Evolutionary conservation across 2,888 invertebrate genomes (phyloP), one percentile per base, ranked within the genome.

Genomic region (Ichneumon xanthorius): DNA sequence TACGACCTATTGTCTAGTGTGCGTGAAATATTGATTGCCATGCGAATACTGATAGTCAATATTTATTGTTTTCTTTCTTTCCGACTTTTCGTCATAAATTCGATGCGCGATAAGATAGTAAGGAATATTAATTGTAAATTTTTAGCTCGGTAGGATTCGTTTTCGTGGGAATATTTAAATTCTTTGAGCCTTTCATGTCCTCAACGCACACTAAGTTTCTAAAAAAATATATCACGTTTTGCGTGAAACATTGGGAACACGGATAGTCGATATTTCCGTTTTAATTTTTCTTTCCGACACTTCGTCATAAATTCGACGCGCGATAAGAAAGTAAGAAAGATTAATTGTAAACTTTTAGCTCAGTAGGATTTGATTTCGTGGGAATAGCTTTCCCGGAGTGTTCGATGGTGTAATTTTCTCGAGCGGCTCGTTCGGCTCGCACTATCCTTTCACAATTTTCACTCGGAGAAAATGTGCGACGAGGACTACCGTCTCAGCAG

Each of bases 401-500:
- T 63, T 65, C 33, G 82, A 55, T 58, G 65, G 33, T 40, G 65
- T 58, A 78, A 78, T 82, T 82, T 82, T 78, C 82, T 82, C 82
- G 33, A 71, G 78, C 82, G 72, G 48, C 78, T 71, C 78, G 82
- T 71, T 37, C 37, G n/a, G 71, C 63, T 71, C 22, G 19, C 55
- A 58, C 65, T 70, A 61, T 82, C 82, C 82, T 82, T 82, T 82
- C 82, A 82, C 82, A 78, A 82, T 82, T 82, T 82, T 78, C 82
- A 82, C 72, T 72, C 53, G 71, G 71, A 78, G 82, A 72, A 82
- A 82, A 82, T 82, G 72, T 78, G 65, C 63, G 63, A 63, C 63
- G 63, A 63, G 63, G 63, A 63, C 16, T 33, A 14, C 16, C 14
- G 63, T 63, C 63, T 63, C 65, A 65, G 33, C 26, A 70, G 78